Evolutionary conservation across 2,888 invertebrate species (phyloP).

Genomic region (Isoperla grammatica): DNA sequence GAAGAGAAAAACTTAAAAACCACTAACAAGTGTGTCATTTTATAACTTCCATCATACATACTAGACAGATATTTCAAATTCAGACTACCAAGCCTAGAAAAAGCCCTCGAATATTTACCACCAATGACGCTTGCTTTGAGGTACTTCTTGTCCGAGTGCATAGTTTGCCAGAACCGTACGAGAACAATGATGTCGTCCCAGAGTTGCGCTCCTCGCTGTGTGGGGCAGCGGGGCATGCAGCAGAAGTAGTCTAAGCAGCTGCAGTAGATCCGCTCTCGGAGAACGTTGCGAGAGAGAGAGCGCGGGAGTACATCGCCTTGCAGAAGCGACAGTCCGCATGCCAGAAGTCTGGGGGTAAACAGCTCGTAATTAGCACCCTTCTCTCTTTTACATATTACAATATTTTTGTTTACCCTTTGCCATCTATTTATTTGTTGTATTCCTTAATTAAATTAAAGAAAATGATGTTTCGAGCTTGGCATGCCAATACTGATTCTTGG

Average conservation of each 20-base stretch:
- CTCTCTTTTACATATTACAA: too few species aligned
- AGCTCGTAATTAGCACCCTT: too few species aligned
- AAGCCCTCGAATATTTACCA: constrained; percentile 45
- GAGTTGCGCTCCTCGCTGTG: constrained; percentile 68
- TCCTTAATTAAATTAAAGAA: too few species aligned
- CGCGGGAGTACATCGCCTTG: constrained; percentile 85
- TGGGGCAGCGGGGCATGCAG: constrained; percentile 81
- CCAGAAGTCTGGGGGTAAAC: constrained; percentile 65
- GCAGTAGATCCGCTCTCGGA: constrained; percentile 92
- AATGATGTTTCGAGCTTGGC: too few species aligned
- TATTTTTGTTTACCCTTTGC: too few species aligned
- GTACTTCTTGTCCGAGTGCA: constrained; percentile 93
- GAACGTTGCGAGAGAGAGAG: constrained; percentile 82
- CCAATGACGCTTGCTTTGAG: constrained; percentile 77
- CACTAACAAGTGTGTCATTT: too few species aligned
- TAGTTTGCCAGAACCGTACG: constrained; percentile 91
- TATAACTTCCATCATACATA: too few species aligned
- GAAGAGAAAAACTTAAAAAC: too few species aligned
- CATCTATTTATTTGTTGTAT: too few species aligned
- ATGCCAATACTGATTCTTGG: too few species aligned
- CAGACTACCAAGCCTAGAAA: too few species aligned
- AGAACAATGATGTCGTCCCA: constrained; percentile 85
- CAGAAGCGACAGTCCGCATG: constrained; percentile 85
- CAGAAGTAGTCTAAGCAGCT: constrained; percentile 95
- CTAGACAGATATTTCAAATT: too few species aligned